Evolutionary conservation across 2,888 invertebrate genomes (phyloP).

Genomic region (Oeneis ivallda): DNA sequence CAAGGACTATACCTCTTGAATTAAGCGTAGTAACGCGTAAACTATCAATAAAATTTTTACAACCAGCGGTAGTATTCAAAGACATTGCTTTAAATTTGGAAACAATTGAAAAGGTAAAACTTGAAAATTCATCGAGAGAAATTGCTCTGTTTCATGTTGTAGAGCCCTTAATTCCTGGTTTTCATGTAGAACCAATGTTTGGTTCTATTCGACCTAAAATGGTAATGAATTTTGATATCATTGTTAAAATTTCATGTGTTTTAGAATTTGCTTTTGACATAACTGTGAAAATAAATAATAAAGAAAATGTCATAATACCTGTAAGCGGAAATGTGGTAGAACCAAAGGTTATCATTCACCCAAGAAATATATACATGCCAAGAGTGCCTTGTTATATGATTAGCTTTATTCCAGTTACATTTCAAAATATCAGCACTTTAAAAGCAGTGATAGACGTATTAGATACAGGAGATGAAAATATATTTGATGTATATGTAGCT

Average conservation of each 20-base stretch:
- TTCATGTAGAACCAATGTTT: constrained; percentile 73
- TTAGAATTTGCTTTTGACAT: constrained; percentile 68
- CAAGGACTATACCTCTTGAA: constrained; percentile 57
- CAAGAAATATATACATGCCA: constrained; percentile 73
- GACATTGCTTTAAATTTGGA: constrained; percentile 70
- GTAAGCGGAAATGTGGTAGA: constrained; percentile 75
- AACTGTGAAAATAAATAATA: constrained; percentile 68
- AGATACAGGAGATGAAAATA: constrained; percentile 63
- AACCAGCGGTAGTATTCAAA: constrained; percentile 60
- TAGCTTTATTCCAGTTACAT: constrained; percentile 64
- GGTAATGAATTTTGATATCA: constrained; percentile 70
- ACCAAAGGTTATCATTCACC: constrained; percentile 74
- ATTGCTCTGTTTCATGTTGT: constrained; percentile 75
- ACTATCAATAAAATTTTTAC: constrained; percentile 68
- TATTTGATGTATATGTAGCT: constrained; percentile 62
- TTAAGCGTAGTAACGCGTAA: constrained; percentile 64
- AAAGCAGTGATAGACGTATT: constrained; percentile 58
- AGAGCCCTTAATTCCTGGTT: constrained; percentile 70
- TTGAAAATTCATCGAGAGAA: constrained; percentile 80
- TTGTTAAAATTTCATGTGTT: constrained; percentile 66
- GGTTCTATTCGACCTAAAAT: constrained; percentile 78
- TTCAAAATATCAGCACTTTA: constrained; percentile 62
- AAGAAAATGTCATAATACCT: constrained; percentile 66
- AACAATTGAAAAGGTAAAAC: constrained; percentile 65
- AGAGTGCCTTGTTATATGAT: constrained; percentile 71